Base-by-base conservation (phyloP, 2,797 vertebrate species). In the Hipposideros larvatus region DNA sequence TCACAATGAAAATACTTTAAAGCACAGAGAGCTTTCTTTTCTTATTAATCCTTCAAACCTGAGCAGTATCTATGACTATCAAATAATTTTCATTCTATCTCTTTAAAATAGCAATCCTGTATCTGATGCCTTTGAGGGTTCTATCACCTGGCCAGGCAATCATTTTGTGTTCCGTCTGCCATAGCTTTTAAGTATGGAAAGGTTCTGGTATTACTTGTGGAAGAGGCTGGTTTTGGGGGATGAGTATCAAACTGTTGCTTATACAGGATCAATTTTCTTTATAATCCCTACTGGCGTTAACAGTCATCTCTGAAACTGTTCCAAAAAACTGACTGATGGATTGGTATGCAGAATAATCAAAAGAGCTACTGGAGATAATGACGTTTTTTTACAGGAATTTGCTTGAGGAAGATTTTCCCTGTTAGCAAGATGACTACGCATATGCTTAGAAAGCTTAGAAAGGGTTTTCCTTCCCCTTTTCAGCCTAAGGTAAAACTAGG, bases 341-440 rank as follows among this genome's bases (percentile, higher is more conserved):
- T 82, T 94, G 55, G 48, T 83, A 95, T 86, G 86, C 90, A 96
- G 73, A 95, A 77, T 90, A 95, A 95, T 96, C 87, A 93, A 93
- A 97, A 73, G 93, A 92, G 71, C 43, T 86, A 75, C 70, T 92
- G 57, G 55, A 94, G 73, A 95, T 78, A 94, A 95, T 68, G 91
- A 83, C 21, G 41, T 84, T 96, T 93, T 90, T 92, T 82, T 92
- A 86, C 11, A 86, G 86, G 19, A 61, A 90, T 93, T 57, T 86
- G 90, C 73, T 83, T 53, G 65, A 65, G 82, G 83, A 94, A 53
- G 41, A 90, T 77, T 88, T 83, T 83, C 22, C 46, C 63, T 90
- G 93, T 95, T 43, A 80, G 74, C 43, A 84, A 90, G 77, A 97
- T 70, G 59, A 85, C 34, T 73, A 48, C 57, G 79, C n/a, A 74